phyloP scores from a whole-genome alignment of 2,888 invertebrate species.

The Drosophila anomalipes region DNA sequence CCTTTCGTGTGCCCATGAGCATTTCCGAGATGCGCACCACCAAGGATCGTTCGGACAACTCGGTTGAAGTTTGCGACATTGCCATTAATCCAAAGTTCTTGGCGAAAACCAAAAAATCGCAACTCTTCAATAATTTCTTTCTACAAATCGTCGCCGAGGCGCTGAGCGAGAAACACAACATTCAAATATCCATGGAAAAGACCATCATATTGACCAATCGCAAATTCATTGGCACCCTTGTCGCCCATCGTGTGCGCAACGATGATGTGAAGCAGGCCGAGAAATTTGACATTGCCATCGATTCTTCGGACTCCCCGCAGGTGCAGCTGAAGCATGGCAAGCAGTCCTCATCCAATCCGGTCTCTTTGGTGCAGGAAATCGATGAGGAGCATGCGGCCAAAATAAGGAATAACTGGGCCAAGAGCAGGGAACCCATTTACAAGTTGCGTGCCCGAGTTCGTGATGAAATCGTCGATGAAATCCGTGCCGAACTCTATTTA shows the following conservation, averaged over 20 bases:
- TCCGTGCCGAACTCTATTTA: constrained; percentile 84
- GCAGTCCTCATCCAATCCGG: constrained; percentile 4
- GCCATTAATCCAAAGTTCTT: constrained; percentile 93
- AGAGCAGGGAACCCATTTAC: constrained; percentile 86
- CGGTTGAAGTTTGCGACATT: constrained; percentile 92
- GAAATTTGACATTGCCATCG: neutral
- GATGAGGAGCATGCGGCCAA: constrained; percentile 63
- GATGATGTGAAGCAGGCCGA: constrained; percentile 87
- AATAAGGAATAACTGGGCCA: constrained; percentile 63
- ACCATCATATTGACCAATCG: constrained; percentile 90
- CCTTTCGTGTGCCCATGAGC: constrained; percentile 95
- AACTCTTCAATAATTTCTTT: constrained; percentile 92
- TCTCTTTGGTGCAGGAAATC: constrained; percentile 88
- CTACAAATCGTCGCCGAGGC: constrained; percentile 92
- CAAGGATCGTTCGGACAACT: constrained; percentile 90
- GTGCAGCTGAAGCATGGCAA: neutral
- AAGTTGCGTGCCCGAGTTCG: constrained; percentile 87
- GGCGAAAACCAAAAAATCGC: constrained; percentile 89
- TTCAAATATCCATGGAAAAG: constrained; percentile 88
- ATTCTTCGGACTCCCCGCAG: neutral
- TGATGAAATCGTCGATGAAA: constrained; percentile 76
- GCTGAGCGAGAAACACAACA: constrained; percentile 91
- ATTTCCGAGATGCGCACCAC: constrained; percentile 93
- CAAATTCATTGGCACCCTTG: constrained; percentile 90
- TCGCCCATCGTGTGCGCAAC: constrained; percentile 91